Base-by-base conservation (phyloP, 2,113 vertebrate genomes). In the Elanus axillaris region DNA sequence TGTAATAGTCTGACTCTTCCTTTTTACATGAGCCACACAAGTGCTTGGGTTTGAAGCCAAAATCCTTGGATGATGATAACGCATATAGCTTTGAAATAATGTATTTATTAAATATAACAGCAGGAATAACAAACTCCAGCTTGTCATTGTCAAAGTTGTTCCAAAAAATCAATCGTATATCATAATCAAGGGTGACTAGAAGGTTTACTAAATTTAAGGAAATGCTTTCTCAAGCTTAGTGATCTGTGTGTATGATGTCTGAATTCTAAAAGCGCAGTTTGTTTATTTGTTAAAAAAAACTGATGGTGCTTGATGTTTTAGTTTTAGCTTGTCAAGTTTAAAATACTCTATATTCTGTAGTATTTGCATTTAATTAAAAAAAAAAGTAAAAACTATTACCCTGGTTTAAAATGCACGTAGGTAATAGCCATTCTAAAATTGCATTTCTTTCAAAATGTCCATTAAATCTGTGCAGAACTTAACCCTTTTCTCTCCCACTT, bases 381-480 rank as follows among this genome's bases (percentile, higher is more conserved):
- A 29, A 3, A 42, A 20, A 56, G 7, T 64, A 16, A 83, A 53
- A 83, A 3, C 9, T 50, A 8, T 53, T 73, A 42, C 43, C 14
- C 9, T 14, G 2, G 5, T 63, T 77, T 92, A 55, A 94, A 67
- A 66, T 71, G 17, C 19, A 5, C 34, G 11, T 52, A 38, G 26
- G 13, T 73, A 56, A 82, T 23, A 38, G 3, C 5, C 8, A 14
- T 50, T 78, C 19, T 31, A 43, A 88, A 90, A 36, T 40, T 1
- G 0, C 1, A 0, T 31, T 43, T 48, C 13, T 47, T 77, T 27
- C 4, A 40, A 34, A 62, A 71, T 34, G 53, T 50, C 16, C 11
- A 6, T 55, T 26, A 45, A 38, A 9, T 56, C 7, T 14, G 9
- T 45, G 11, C 43, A 72, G 38, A 90, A 60, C 21, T 60, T 71